Evolutionary conservation across 2,113 vertebrate species (phyloP), one percentile per base, ranked within the genome.

Genomic region (Phrynocephalus versicolor): DNA sequence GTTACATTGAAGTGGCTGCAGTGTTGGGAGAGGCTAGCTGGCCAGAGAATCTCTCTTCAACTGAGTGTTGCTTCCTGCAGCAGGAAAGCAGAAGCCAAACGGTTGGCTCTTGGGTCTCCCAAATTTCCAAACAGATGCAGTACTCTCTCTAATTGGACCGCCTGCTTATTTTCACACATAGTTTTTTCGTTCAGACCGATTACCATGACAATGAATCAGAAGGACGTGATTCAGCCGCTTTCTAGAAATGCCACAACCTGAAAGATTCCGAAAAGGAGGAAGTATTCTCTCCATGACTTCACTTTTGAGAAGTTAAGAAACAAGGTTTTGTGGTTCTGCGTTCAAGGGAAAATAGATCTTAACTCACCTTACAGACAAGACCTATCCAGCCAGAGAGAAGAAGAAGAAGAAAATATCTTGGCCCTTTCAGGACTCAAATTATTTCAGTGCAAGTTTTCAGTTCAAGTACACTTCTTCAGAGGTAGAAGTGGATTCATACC

Each of bases 141-240:
- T 62, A 57, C 5, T 6, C 62, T 51, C 14, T 1, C 6, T 0
- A 15, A 85, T 8, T 70, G 30, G 35, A 83, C 12, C 30, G 80
- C 35, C 35, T 45, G 2, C 1, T 0, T 3, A 67, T 2, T 12
- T 35, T 62, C 10, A 0, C 0, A 0, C 41, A 55, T 39, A 51
- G 25, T 14, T 37, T 74, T 78, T 65, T 78, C 23, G 4, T 72
- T 89, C 84, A 78, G 37, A 57, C 65, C 41, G 60, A 79, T 83
- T 74, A 86, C 89, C 79, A 30, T 87, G 89, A 77, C 87, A 39
- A 73, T 9, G 0, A 15, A 55, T 88, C 89, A 82, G 35, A 81
- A 82, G 82, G 83, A 62, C 6, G 82, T 94, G 94, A 94, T 90
- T 94, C 91, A 95, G 79, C 1, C 18, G 84, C 92, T 93, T 92